A percentile compares a stretch with the other conserved stretches of the same genome.
These are phyloP conservation scores for Drosophila falleni DNA, from an alignment of 2,888 invertebrate genomes.

Conservation along the genomic window DNA sequence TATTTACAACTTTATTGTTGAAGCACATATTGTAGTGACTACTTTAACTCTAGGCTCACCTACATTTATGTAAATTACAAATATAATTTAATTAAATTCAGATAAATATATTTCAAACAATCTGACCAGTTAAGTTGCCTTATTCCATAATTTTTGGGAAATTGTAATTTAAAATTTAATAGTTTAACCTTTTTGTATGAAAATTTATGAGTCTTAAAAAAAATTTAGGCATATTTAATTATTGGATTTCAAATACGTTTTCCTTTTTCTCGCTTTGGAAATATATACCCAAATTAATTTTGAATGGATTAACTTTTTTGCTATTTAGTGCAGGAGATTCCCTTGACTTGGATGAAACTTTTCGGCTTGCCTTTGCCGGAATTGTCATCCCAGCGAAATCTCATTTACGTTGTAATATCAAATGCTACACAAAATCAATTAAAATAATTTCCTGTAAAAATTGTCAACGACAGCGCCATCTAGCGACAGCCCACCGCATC, in stretches of 20 bases:
- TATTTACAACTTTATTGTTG: too few relatives aligned
- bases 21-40: too few relatives aligned
- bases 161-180: too few relatives aligned
- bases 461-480: slow-evolving; percentile 38
- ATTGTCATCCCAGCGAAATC: slow-evolving; percentile 45
- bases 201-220: too few relatives aligned
- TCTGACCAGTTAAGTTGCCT: too few relatives aligned
- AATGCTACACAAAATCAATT: slow-evolving; percentile 71
- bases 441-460: slow-evolving; percentile 72
- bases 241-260: neutral
- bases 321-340: neutral
- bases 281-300: neutral
- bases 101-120: too few relatives aligned
- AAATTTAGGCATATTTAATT: neutral
- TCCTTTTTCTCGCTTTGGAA: neutral
- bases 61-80: too few relatives aligned
- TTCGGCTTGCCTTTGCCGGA: slow-evolving; percentile 2
- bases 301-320: neutral
- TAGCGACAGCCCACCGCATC: slow-evolving; percentile 41
- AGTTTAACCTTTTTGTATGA: too few relatives aligned
- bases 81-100: too few relatives aligned
- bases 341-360: neutral
- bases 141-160: too few relatives aligned
- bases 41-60: too few relatives aligned
- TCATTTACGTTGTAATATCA: slow-evolving; percentile 75